Evolutionary conservation across 1,140 invertebrate species (phyloP).

Genomic region (Cyclargus thomasi): DNA sequence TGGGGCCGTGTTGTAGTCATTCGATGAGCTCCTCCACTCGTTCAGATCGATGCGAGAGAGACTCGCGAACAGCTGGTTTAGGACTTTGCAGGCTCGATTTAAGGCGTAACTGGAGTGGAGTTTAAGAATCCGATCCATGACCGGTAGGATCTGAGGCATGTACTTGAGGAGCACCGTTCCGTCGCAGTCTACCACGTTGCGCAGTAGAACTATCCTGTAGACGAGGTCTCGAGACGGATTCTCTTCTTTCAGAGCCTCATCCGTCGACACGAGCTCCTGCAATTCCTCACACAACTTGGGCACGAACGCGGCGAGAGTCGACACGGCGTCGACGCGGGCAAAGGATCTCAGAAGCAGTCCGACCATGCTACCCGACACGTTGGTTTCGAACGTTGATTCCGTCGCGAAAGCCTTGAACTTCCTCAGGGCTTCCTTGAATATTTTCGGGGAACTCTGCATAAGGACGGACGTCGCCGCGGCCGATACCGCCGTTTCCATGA

Average conservation of each 20-base stretch:
- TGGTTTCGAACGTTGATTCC: slow-evolving; percentile 85
- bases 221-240: slow-evolving; percentile 86
- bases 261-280: slow-evolving; percentile 69
- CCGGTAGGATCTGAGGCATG: slow-evolving; percentile 75
- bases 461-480: slow-evolving; percentile 81
- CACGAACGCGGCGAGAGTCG: slow-evolving; percentile 83
- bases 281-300: slow-evolving; percentile 80
- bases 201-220: slow-evolving; percentile 86
- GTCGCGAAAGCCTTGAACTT: slow-evolving; percentile 85
- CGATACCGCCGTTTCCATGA: slow-evolving; percentile 82
- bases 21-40: slow-evolving; percentile 79
- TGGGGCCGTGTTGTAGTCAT: slow-evolving; percentile 79
- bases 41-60: slow-evolving; percentile 74
- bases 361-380: slow-evolving; percentile 86
- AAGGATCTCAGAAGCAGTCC: slow-evolving; percentile 83
- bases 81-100: slow-evolving; percentile 71
- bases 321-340: slow-evolving; percentile 80
- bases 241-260: slow-evolving; percentile 79
- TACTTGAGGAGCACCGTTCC: slow-evolving; percentile 79
- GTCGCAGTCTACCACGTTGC: slow-evolving; percentile 81
- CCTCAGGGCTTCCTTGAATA: slow-evolving; percentile 81
- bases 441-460: slow-evolving; percentile 72
- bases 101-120: slow-evolving; percentile 79
- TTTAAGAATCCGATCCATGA: slow-evolving; percentile 79
- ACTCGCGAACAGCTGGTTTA: slow-evolving; percentile 52